Conservation (phyloP, 1,140 invertebrate species). For the Lepidostoma basale region DNA sequence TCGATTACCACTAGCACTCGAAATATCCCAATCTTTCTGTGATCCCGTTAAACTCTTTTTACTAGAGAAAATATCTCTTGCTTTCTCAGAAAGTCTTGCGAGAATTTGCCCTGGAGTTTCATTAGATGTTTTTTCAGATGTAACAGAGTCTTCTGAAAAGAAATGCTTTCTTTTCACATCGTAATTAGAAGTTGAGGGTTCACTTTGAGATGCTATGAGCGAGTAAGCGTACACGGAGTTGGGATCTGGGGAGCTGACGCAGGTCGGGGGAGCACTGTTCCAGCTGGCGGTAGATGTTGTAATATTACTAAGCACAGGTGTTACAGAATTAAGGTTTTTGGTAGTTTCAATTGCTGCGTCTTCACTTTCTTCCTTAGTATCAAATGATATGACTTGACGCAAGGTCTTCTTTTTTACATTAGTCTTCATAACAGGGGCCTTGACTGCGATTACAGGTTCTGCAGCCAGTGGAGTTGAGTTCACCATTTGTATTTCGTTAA, state of each 20-base stretch:
- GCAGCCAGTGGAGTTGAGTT: conserved; percentile 50
- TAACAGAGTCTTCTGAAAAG: conserved; percentile 52
- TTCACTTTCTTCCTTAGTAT: conserved; percentile 59
- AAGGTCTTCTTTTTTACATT: conserved; percentile 56
- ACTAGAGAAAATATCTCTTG: conserved; percentile 60
- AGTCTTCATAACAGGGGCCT: conserved; percentile 52
- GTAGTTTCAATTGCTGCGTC: conserved; percentile 54
- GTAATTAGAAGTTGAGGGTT: conserved; percentile 55
- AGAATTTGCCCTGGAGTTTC: conserved; percentile 58
- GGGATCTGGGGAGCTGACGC: conserved; percentile 65
- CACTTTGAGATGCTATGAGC: conserved; percentile 51
- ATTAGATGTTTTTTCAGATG: conserved; percentile 49
- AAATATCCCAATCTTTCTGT: conserved; percentile 52
- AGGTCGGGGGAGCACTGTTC: conserved; percentile 68
- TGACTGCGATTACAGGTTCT: conserved; percentile 64
- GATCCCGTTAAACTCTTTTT: conserved; percentile 54
- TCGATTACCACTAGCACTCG: conserved; percentile 55
- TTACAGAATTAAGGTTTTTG: not conserved
- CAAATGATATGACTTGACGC: conserved; percentile 59
- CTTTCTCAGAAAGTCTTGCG: conserved; percentile 57
- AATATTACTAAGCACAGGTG: not conserved
- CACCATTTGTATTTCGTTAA: conserved; percentile 67
- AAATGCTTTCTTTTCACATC: conserved; percentile 54
- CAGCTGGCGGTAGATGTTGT: conserved; percentile 59
- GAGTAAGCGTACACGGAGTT: conserved; percentile 49